Evolutionary conservation across 35 echinoderm and acorn worm genomes (phyloP), one percentile per base, ranked within the genome.

Genomic region (Ptychodera flava): DNA sequence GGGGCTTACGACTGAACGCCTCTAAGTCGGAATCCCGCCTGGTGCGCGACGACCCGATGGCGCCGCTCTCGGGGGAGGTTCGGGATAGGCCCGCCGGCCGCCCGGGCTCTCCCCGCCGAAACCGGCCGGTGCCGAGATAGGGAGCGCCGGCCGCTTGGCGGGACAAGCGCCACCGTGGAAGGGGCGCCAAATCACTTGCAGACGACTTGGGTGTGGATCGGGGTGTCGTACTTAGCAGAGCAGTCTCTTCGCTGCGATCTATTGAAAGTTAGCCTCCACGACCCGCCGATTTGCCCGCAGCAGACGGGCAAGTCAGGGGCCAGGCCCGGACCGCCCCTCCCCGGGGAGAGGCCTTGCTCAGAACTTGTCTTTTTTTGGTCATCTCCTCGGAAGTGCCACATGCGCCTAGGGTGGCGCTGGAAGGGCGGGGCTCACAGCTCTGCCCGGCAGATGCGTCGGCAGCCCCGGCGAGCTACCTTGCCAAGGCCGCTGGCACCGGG

Each of bases 141-240:
- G 76, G 38, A 85, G 16, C 86, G 16, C 35, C 78, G 77, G 30
- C 38, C 36, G 33, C 84, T 30, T 38, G 36, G 28, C 28, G 84
- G 33, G 38, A n/a, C n/a, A 37, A 37, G 84, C 64, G 35, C 84
- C 33, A 29, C 86, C 78, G 30, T 31, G 84, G 85, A 78, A 86
- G 31, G 84, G 85, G 85, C 78, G 90, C 90, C 79, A 91, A 91
- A 91, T 91, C 91, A 93, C 91, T 93, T 93, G 91, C 84, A 93
- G 88, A 93, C 91, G 91, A 93, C 91, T 93, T 89, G 91, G 91
- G 91, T 93, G 85, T 86, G 91, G 87, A 89, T 89, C 87, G 91
- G 76, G 80, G 91, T 92, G 91, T 92, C 86, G 86, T 92, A 38
- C 86, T 86, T 85, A 92, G 91, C 84, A 92, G 91, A 92, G 91